Evolutionary conservation across 2,888 invertebrate genomes (phyloP).

Genomic region (Apodemia duryi): DNA sequence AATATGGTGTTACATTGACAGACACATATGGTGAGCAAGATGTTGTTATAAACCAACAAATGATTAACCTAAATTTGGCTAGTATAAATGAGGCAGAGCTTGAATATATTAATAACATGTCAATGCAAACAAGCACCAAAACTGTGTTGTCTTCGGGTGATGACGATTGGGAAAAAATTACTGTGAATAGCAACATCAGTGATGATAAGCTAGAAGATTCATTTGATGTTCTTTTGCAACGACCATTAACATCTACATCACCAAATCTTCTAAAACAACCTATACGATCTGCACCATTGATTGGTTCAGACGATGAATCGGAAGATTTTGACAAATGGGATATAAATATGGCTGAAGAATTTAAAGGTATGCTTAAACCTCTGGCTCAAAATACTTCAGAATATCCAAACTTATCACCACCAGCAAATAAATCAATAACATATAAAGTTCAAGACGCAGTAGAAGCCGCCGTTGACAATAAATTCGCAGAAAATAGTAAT

Average conservation of each 20-base stretch:
- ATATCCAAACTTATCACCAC: conserved; percentile 4
- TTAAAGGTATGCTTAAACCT: conserved; percentile 32
- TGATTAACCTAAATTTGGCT: conserved; percentile 74
- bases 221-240: neutral
- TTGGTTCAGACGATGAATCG: conserved; percentile 42
- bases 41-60: conserved; percentile 64
- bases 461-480: neutral
- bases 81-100: conserved; percentile 44
- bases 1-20: conserved; percentile 70
- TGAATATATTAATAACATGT: conserved; percentile 38
- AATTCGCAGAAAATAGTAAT: neutral
- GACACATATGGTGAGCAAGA: conserved; percentile 62
- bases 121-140: conserved; percentile 22
- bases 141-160: conserved; percentile 29
- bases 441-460: neutral
- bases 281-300: conserved; percentile 49
- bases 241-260: neutral
- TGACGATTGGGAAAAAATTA: conserved; percentile 33
- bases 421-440: conserved; percentile 6
- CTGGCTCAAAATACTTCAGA: conserved; percentile 14
- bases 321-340: conserved; percentile 46
- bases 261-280: conserved; percentile 37
- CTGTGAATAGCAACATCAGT: conserved; percentile 18
- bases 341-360: conserved; percentile 39
- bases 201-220: neutral